phyloP scores from a whole-genome alignment of 2,113 vertebrate species.

The Rhizomys pruinosus region DNA sequence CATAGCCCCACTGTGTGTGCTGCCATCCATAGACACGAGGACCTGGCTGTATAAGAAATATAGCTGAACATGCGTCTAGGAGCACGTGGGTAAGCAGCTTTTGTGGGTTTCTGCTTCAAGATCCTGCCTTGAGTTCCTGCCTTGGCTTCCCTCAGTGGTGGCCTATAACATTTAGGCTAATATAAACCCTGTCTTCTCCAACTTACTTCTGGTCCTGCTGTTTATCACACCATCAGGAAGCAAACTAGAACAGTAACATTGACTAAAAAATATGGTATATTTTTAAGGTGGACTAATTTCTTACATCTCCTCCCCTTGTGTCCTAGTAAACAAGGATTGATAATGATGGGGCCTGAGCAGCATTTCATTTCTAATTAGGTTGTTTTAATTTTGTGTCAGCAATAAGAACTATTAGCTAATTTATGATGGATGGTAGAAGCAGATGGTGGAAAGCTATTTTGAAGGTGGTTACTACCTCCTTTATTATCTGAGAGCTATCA shows the following conservation, averaged over 20 bases:
- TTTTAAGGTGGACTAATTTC: neutral
- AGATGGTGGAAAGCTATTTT: neutral
- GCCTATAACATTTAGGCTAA: too few relatives aligned
- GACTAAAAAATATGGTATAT: neutral
- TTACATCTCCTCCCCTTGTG: neutral
- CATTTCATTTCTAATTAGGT: neutral
- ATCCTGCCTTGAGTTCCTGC: too few relatives aligned
- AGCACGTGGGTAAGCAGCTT: too few relatives aligned
- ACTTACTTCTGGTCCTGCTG: too few relatives aligned
- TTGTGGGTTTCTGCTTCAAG: too few relatives aligned
- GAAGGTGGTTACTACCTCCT: too few relatives aligned
- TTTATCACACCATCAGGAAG: too few relatives aligned
- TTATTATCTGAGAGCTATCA: neutral
- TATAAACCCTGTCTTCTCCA: too few relatives aligned
- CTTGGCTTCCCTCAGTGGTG: too few relatives aligned
- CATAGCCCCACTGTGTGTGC: neutral
- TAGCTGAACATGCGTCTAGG: too few relatives aligned
- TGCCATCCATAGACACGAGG: neutral
- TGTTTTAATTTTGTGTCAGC: neutral
- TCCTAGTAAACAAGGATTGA: neutral
- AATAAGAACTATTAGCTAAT: neutral
- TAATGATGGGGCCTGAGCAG: neutral
- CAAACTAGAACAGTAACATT: neutral
- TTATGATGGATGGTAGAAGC: fast-evolving
- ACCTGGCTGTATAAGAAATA: too few relatives aligned